phyloP scores from a whole-genome alignment of 1,140 invertebrate species.

The Chironomus tepperi region DNA sequence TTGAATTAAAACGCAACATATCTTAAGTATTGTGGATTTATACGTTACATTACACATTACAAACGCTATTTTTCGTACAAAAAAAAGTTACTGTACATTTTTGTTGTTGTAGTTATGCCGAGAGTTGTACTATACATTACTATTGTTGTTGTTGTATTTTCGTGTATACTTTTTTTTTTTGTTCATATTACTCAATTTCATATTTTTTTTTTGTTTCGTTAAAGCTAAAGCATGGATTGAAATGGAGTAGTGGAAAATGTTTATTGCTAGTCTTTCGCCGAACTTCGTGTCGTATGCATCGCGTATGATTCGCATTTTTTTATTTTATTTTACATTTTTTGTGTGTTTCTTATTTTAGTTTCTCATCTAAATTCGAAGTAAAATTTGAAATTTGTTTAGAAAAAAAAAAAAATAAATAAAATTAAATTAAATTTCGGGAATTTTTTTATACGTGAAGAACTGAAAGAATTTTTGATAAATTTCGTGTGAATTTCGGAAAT shows the following conservation, averaged over 20 bases:
- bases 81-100: background rate
- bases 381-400: background rate
- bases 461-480: background rate
- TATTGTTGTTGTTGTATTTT: slow-evolving; percentile 20
- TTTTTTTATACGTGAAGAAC: background rate
- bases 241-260: slow-evolving; percentile 25
- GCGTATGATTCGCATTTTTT: slow-evolving; percentile 28
- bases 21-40: background rate
- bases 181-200: slow-evolving; percentile 23
- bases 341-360: background rate
- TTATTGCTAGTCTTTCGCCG: slow-evolving; percentile 36
- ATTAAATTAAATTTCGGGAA: background rate
- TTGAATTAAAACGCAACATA: too few species aligned
- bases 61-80: slow-evolving; percentile 12
- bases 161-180: slow-evolving; percentile 16
- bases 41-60: slow-evolving; percentile 19
- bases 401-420: background rate
- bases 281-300: slow-evolving; percentile 41
- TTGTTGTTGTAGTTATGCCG: background rate
- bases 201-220: slow-evolving; percentile 3
- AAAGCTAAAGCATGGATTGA: slow-evolving; percentile 24
- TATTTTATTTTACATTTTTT: background rate
- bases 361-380: slow-evolving; percentile 8
- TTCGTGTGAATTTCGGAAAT: background rate
- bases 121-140: background rate